Conservation (phyloP, 2,797 vertebrate species). For the Oryzias dopingdopingensis region DNA sequence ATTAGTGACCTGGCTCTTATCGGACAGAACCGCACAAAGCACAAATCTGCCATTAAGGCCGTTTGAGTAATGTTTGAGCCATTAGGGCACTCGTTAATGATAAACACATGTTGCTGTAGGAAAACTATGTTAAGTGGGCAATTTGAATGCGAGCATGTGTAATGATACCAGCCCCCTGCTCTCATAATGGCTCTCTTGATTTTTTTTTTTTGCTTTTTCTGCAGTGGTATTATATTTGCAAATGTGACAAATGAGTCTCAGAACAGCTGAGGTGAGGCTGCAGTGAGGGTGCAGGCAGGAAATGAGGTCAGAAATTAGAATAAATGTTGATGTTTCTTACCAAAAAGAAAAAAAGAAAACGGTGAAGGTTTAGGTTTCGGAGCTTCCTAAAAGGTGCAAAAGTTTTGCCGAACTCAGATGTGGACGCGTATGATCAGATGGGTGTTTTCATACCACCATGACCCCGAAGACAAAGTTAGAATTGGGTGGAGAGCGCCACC, state of each 20-base stretch:
- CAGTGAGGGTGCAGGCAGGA: slow-evolving; percentile 11
- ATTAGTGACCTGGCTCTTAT: slow-evolving; percentile 75
- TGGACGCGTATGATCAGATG: too few relatives aligned
- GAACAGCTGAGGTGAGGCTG: slow-evolving; percentile 16
- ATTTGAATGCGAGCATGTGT: slow-evolving; percentile 80
- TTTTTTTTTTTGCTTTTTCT: slow-evolving; percentile 31
- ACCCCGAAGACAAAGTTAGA: too few relatives aligned
- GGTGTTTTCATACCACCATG: too few relatives aligned
- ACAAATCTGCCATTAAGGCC: slow-evolving; percentile 71
- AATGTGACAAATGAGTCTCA: slow-evolving; percentile 24
- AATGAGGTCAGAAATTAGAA: slow-evolving; percentile 10
- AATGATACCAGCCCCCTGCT: slow-evolving; percentile 66
- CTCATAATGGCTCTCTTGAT: slow-evolving; percentile 69
- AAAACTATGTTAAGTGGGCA: slow-evolving; percentile 81
- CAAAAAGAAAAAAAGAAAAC: too few relatives aligned
- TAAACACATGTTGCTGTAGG: slow-evolving; percentile 80
- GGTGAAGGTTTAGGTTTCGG: too few relatives aligned
- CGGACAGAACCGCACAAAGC: slow-evolving; percentile 68
- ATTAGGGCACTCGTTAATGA: slow-evolving; percentile 79
- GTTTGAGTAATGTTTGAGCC: slow-evolving; percentile 79
- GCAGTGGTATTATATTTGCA: slow-evolving; percentile 47
- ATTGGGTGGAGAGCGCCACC: too few relatives aligned
- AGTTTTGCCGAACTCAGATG: too few relatives aligned
- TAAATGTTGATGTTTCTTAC: not conserved
- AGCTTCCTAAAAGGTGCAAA: too few relatives aligned